Evolutionary conservation across 2,797 vertebrate species (phyloP).

Genomic region (Tokudaia muenninki): DNA sequence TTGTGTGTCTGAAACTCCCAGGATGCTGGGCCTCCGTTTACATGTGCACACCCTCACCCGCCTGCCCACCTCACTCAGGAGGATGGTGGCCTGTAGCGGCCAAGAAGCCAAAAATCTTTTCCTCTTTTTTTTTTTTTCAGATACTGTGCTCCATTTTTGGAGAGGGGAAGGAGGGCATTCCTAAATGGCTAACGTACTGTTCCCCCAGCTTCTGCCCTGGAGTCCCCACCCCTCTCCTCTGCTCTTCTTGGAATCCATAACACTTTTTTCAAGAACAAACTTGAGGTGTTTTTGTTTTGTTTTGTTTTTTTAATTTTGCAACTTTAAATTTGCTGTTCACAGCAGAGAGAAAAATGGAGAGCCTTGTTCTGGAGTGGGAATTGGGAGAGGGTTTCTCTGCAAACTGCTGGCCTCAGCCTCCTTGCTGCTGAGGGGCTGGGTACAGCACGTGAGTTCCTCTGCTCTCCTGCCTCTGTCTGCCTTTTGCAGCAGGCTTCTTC

Average conservation of each 20-base stretch:
- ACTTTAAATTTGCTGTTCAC: not conserved
- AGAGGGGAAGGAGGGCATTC: constrained; percentile 77
- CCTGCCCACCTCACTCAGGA: constrained; percentile 66
- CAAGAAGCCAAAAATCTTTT: constrained; percentile 87
- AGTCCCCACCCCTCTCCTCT: not conserved
- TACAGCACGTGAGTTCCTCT: accelerated
- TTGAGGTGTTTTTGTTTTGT: not conserved
- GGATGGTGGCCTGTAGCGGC: constrained; percentile 82
- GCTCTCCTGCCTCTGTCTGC: not conserved
- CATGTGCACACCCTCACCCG: constrained; percentile 75
- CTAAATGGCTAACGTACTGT: constrained; percentile 46
- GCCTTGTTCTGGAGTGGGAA: not conserved
- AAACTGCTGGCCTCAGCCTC: not conserved
- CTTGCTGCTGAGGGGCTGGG: not conserved
- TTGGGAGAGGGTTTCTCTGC: not conserved
- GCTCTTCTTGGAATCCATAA: not conserved
- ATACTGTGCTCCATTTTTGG: constrained; percentile 69
- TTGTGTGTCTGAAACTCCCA: constrained; percentile 75
- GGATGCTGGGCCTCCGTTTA: constrained; percentile 77
- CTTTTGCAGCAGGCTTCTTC: not conserved
- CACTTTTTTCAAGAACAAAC: constrained; percentile 38
- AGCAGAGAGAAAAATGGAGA: not conserved
- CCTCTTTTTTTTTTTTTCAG: accelerated
- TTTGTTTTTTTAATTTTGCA: not conserved
- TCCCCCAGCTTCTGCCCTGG: constrained; percentile 34